Percentiles rank a stretch among this genome's conserved stretches.
These are phyloP conservation scores for Leguminivora glycinivorella DNA, from an alignment of 1,140 invertebrate genomes.

Conservation along the genomic window DNA sequence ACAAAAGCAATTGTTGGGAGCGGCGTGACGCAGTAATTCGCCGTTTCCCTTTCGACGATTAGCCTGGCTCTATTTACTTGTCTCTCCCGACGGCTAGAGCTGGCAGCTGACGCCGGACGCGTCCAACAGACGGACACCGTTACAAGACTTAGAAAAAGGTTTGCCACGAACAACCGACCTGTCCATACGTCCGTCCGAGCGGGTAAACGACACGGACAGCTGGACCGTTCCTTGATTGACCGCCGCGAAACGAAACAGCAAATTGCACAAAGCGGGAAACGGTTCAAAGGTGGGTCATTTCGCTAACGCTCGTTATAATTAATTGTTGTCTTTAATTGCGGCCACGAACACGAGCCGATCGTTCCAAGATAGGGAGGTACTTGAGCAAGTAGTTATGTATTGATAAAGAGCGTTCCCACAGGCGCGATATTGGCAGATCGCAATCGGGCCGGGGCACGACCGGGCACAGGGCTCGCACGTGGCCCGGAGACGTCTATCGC, in stretches of 20 bases:
- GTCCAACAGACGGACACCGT: conserved; percentile 70
- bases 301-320: conserved; percentile 2
- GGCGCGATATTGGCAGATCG: conserved; percentile 58
- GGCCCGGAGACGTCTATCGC: conserved; percentile 54
- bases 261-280: conserved; percentile 44
- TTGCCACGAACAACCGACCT: conserved; percentile 61
- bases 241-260: conserved; percentile 6
- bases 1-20: conserved; percentile 72
- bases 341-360: not conserved
- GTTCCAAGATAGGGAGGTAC: not conserved
- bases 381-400: conserved; percentile 23
- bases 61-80: conserved; percentile 75
- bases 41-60: conserved; percentile 76
- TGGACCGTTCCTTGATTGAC: conserved; percentile 55
- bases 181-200: conserved; percentile 44
- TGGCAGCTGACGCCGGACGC: conserved; percentile 75
- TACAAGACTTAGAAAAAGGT: conserved; percentile 77
- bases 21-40: conserved; percentile 73
- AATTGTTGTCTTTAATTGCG: not conserved
- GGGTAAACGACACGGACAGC: conserved; percentile 48
- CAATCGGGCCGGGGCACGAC: conserved; percentile 62
- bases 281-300: conserved; percentile 31
- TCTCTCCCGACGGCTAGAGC: conserved; percentile 60
- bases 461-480: conserved; percentile 59
- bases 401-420: conserved; percentile 48